phyloP scores from a whole-genome alignment of 2,797 vertebrate species.

The Tamandua tetradactyla region DNA sequence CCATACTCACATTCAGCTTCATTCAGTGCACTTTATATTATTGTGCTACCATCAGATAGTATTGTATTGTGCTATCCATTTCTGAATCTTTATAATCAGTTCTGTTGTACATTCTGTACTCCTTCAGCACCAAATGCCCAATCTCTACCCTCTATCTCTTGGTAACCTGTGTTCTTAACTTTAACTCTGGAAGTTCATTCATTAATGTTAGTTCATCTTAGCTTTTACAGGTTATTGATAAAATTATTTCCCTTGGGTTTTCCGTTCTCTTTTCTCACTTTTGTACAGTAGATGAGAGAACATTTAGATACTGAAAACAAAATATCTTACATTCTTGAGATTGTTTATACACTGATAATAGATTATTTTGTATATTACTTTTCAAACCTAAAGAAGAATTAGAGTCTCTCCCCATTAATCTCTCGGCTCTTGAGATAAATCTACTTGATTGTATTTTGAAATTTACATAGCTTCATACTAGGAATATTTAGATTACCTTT shows the following conservation, averaged over 20 bases:
- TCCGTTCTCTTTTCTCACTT: not conserved
- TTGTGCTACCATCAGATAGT: no score
- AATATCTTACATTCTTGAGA: constrained; percentile 22
- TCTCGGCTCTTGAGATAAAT: constrained; percentile 31
- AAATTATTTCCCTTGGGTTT: constrained; percentile 27
- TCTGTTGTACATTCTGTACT: no score
- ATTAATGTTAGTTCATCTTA: no score
- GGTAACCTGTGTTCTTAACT: no score
- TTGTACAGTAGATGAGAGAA: not conserved
- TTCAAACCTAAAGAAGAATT: constrained; percentile 46
- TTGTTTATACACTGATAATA: constrained; percentile 38
- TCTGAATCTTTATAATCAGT: no score
- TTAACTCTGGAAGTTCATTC: no score
- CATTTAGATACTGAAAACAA: constrained; percentile 11
- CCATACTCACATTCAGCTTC: no score
- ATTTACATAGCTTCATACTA: constrained; percentile 14
- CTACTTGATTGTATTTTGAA: constrained; percentile 43
- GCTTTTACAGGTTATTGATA: constrained; percentile 3
- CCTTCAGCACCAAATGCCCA: no score
- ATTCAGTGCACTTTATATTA: no score
- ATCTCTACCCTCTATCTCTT: no score
- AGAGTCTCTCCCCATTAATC: not conserved
- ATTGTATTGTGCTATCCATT: no score
- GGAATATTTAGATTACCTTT: constrained; percentile 51
- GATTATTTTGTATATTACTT: constrained; percentile 51